A percentile compares a stretch with the other conserved stretches of the same genome.
Conservation (phyloP, 1,140 invertebrate genomes). For the Acromyrmex echinatior region DNA sequence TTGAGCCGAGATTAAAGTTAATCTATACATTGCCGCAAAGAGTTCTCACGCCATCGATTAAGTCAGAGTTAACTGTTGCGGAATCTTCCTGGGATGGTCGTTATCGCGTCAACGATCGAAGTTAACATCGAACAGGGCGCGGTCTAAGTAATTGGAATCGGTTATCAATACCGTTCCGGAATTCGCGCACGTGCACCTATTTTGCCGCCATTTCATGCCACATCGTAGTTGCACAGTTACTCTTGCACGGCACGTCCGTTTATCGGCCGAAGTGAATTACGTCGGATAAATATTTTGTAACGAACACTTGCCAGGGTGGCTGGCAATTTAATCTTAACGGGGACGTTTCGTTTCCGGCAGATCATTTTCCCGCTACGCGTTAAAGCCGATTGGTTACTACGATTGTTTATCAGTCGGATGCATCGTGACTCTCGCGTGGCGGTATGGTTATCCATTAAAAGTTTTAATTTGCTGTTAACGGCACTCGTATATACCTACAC, state of each 20-base stretch:
- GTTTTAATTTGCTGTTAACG: conserved; percentile 40
- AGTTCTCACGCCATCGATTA: background rate
- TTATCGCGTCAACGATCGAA: conserved; percentile 44
- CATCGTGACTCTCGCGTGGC: background rate
- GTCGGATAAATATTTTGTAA: conserved; percentile 54
- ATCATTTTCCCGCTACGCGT: conserved; percentile 28
- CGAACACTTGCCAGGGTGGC: conserved; percentile 26
- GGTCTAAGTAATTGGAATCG: conserved; percentile 58
- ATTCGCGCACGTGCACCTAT: conserved; percentile 49
- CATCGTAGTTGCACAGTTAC: conserved; percentile 26
- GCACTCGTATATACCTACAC: background rate
- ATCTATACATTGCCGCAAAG: background rate
- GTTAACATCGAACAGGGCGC: conserved; percentile 30
- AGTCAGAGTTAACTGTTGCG: conserved; percentile 22
- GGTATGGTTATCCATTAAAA: conserved; percentile 37
- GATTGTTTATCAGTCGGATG: conserved; percentile 13
- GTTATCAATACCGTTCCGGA: conserved; percentile 48
- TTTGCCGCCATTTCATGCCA: conserved; percentile 45
- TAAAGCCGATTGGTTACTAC: conserved; percentile 4
- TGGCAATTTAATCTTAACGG: conserved; percentile 43
- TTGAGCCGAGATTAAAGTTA: too few species aligned
- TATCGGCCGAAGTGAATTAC: conserved; percentile 40
- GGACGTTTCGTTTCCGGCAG: conserved; percentile 3
- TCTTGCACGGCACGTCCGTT: conserved; percentile 36
- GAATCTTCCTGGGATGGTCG: background rate